phyloP scores from a whole-genome alignment of 1,140 invertebrate species.

The Theocolax elegans region DNA sequence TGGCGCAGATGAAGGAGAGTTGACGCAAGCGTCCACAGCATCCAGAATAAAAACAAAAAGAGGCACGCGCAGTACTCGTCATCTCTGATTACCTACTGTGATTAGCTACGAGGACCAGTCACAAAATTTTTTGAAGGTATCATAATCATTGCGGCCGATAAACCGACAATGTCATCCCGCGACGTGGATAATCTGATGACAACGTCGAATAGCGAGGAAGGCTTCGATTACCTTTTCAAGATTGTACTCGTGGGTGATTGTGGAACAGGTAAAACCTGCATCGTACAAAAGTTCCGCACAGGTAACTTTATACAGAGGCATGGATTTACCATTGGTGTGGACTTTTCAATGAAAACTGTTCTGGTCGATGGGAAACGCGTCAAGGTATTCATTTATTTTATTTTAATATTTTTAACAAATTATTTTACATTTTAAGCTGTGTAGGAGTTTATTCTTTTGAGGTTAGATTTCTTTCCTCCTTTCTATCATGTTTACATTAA shows the following conservation, averaged over 20 bases:
- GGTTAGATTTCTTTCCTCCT: too few relatives aligned
- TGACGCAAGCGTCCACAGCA: neutral
- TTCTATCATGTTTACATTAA: too few relatives aligned
- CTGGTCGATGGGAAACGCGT: conserved; percentile 91
- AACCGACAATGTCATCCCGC: conserved; percentile 66
- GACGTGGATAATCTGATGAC: conserved; percentile 71
- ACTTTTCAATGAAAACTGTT: conserved; percentile 97
- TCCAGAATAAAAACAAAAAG: conserved; percentile 41
- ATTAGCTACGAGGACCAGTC: too few relatives aligned
- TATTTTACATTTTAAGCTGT: too few relatives aligned
- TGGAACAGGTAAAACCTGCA: conserved; percentile 86
- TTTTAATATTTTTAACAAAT: too few relatives aligned
- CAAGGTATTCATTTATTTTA: conserved; percentile 74
- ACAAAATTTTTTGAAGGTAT: too few relatives aligned
- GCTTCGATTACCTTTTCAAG: conserved; percentile 86
- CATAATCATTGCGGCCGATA: too few relatives aligned
- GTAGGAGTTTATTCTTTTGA: neutral
- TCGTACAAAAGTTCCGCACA: conserved; percentile 92
- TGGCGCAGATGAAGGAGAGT: neutral
- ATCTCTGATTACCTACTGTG: too few relatives aligned
- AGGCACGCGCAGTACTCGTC: too few relatives aligned
- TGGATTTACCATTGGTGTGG: conserved; percentile 94
- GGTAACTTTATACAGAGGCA: conserved; percentile 93
- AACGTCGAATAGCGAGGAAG: conserved; percentile 71
- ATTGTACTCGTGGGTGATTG: conserved; percentile 86